Base-by-base conservation (phyloP, 2,797 vertebrate genomes). In the Pangasius mekongensis region DNA sequence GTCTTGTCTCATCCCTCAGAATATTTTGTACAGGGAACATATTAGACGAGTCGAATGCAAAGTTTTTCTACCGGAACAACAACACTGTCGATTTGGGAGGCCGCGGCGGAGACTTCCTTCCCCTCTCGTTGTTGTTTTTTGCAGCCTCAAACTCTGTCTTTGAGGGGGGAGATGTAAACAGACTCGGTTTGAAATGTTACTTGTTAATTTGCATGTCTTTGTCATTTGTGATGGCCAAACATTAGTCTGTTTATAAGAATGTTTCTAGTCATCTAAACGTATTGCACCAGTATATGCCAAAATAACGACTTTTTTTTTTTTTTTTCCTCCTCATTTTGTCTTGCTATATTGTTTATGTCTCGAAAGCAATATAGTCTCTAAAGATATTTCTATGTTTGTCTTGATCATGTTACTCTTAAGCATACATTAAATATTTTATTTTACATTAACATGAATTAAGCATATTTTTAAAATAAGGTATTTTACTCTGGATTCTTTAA, bases 341-440 rank as follows among this genome's bases (percentile, higher is more conserved):
- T 88, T 66, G 85, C 88, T 90, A 89, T 91, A 91, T 92, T 91
- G 91, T 91, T 92, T 77, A 80, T 87, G 83, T 89, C 77, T 64
- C n/a, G 74, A 90, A 91, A 92, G 90, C 91, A 92, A 90, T 92
- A 91, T 92, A 90, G 91, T 83, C 67, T 88, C 62, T 87, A 88
- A 85, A 84, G 66, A 89, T 87, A 14, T 87, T 90, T 90, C 56
- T 85, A 82, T n/a, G 43, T 85, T 60, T 89, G 89, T 91, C 87
- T 89, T 86, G 64, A 74, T 90, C 84, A 80, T 52, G 91, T 90
- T 90, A 83, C 91, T 60, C 91, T 85, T 88, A 89, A 85, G 60
- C 27, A 85, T 85, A 90, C 73, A 89, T 90, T 87, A 92, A 91
- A 93, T 85, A 64, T 86, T 84, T 88, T 89, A 86, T 89, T 90